Evolutionary conservation across 2,797 vertebrate species (phyloP).

Genomic region (Lepus oiostolus): DNA sequence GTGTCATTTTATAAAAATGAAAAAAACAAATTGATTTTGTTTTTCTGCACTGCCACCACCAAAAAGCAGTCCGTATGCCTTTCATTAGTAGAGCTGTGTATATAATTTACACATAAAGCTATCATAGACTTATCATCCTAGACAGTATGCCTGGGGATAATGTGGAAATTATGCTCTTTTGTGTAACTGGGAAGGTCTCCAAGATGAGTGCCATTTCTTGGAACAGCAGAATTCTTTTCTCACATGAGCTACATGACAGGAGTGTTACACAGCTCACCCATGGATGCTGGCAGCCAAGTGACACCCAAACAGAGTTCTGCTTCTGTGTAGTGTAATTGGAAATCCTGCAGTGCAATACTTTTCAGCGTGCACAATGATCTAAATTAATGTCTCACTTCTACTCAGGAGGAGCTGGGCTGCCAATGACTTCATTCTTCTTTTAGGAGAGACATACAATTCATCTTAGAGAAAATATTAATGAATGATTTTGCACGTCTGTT

Average conservation of each 20-base stretch:
- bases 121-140: slow-evolving; percentile 70
- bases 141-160: slow-evolving; percentile 78
- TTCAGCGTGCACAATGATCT: slow-evolving; percentile 34
- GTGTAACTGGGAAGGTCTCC: slow-evolving; percentile 85
- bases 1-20: slow-evolving; percentile 61
- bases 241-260: slow-evolving; percentile 78
- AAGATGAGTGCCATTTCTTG: slow-evolving; percentile 83
- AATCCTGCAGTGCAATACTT: slow-evolving; percentile 72
- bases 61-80: slow-evolving; percentile 12
- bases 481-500: not conserved
- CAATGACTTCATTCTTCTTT: slow-evolving; percentile 56
- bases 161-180: slow-evolving; percentile 82
- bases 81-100: slow-evolving; percentile 63
- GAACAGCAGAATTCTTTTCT: slow-evolving; percentile 80
- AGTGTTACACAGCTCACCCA: slow-evolving; percentile 78
- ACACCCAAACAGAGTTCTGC: slow-evolving; percentile 60
- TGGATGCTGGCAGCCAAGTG: slow-evolving; percentile 76
- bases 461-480: slow-evolving; percentile 41
- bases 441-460: slow-evolving; percentile 29
- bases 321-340: slow-evolving; percentile 75
- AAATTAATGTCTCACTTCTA: slow-evolving; percentile 78
- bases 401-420: slow-evolving; percentile 40
- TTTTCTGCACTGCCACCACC: slow-evolving; percentile 13
- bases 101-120: slow-evolving; percentile 78
- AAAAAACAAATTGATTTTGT: slow-evolving; percentile 66